A percentile compares a stretch with the other conserved stretches of the same genome.
Conservation (phyloP, 23 tunicate genomes). For the Diplosoma virens region DNA sequence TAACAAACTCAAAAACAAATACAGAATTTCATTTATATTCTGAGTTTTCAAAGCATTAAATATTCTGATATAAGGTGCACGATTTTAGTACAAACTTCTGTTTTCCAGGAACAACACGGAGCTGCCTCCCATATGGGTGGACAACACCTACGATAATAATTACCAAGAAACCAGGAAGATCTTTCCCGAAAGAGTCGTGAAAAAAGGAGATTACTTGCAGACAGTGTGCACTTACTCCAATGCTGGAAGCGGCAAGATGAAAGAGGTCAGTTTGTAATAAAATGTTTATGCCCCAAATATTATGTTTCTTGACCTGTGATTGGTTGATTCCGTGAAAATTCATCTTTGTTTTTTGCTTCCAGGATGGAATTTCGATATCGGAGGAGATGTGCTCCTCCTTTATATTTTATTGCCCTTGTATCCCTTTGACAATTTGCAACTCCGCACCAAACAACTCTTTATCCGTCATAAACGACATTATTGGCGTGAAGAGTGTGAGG, state of each 20-base stretch:
- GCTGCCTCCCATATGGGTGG: slow-evolving; percentile 23
- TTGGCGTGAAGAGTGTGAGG: neutral
- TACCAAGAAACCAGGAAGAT: slow-evolving; percentile 40
- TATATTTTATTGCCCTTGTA: neutral
- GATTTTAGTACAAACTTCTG: neutral
- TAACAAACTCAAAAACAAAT: no score
- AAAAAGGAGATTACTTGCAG: slow-evolving; percentile 34
- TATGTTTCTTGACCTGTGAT: no score
- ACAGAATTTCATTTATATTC: no score
- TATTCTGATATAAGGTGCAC: no score
- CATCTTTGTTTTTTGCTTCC: neutral
- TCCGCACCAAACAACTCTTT: neutral
- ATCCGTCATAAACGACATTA: neutral
- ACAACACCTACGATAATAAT: slow-evolving; percentile 55
- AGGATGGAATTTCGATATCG: slow-evolving; percentile 16
- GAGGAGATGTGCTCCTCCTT: slow-evolving; percentile 32
- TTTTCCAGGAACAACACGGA: slow-evolving; percentile 55
- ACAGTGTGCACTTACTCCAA: slow-evolving; percentile 32
- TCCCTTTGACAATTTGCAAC: slow-evolving; percentile 14
- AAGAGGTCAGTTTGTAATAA: slow-evolving; percentile 6
- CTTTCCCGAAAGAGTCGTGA: neutral
- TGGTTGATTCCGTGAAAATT: no score
- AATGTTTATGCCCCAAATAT: neutral
- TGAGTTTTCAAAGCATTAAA: no score
- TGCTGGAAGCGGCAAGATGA: neutral